Base-by-base conservation (phyloP, 1,140 invertebrate genomes). In the Calliphora vicina region DNA sequence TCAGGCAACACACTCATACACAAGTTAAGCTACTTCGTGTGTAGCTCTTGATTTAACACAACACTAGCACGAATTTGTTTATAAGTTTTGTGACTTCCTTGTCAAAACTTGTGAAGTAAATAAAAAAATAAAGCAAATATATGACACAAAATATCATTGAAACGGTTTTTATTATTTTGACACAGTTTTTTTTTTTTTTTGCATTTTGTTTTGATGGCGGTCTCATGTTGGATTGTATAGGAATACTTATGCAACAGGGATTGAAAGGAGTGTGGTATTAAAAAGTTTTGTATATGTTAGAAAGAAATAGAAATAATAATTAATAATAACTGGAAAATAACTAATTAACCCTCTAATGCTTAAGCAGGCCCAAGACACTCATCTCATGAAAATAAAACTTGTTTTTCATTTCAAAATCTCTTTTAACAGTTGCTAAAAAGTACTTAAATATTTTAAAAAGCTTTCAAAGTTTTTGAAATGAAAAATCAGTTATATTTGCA, bases 141-240 rank as follows among this genome's bases (percentile, higher is more conserved):
- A 23, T 42, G 20, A 78, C 35, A 23, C 35, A 35, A 35, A 35
- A 1, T 35, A 35, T 35, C 10, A 35, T 10, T 35, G 35, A 35
- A 35, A 35, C 35, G 6, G 25, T 43, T 45, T 78, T 78, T 43
- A 78, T 74, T 74, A 74, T 74, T 74, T 74, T 74, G 72, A 74
- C 72, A 74, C 72, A 74, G 72, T 74, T 17, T 0, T 8, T 0
- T 29, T 35, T 74, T 74, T 9, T 15, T 29, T 35, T 74, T 74
- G 72, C n/a, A n/a, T n/a, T n/a, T 27, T 35, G 29, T 74, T 35
- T 35, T 35, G 35, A 5, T 35, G 6, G 35, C 35, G 15, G 13
- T 13, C 15, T 74, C 27, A 5, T 74, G 17, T 74, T 35, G 35
- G 35, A 2, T 35, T 74, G 5, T 26, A 50, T 17, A 50, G 17